Evolutionary conservation across 30 jellyfish, hydroid and myxozoan genomes (phyloP).

Genomic region (Pelagia noctiluca): DNA sequence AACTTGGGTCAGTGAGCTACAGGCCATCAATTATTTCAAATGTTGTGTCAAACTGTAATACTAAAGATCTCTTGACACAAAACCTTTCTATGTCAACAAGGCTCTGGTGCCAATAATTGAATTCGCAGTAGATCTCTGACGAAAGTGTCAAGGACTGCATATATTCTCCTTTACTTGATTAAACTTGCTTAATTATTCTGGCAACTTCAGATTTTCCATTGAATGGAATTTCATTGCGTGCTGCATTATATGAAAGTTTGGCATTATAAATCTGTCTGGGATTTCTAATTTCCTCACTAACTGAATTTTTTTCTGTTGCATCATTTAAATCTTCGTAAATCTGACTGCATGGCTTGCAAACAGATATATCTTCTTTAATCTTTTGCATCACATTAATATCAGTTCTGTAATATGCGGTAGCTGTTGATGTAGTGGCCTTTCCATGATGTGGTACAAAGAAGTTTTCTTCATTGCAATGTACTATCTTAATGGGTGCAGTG

Average conservation of each 20-base stretch:
- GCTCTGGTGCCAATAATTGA: conserved; percentile 28
- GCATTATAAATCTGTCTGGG: too few species aligned
- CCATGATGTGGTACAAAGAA: conserved; percentile 13
- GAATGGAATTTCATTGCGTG: too few species aligned
- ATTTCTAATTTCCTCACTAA: too few species aligned
- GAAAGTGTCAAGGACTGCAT: conserved; percentile 16
- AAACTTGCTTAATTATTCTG: not conserved
- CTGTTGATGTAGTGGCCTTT: conserved; percentile 2
- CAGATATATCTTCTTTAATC: too few species aligned
- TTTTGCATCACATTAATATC: too few species aligned
- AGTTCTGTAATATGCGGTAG: too few species aligned
- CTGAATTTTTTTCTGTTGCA: too few species aligned
- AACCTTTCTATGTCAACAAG: conserved; percentile 32
- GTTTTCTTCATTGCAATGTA: conserved; percentile 9
- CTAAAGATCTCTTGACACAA: conserved; percentile 16
- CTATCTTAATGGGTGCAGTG: conserved; percentile 12
- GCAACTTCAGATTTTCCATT: too few species aligned
- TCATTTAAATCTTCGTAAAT: too few species aligned
- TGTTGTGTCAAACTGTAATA: conserved; percentile 23
- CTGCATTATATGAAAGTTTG: too few species aligned
- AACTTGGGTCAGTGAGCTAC: conserved; percentile 31
- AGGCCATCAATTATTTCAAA: conserved; percentile 16
- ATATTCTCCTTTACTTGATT: conserved; percentile 6
- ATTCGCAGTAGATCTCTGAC: conserved; percentile 16
- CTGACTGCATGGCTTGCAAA: too few species aligned